Evolutionary conservation across 2,113 vertebrate species (phyloP), one percentile per base, ranked within the genome.

Genomic region (Jaculus jaculus): DNA sequence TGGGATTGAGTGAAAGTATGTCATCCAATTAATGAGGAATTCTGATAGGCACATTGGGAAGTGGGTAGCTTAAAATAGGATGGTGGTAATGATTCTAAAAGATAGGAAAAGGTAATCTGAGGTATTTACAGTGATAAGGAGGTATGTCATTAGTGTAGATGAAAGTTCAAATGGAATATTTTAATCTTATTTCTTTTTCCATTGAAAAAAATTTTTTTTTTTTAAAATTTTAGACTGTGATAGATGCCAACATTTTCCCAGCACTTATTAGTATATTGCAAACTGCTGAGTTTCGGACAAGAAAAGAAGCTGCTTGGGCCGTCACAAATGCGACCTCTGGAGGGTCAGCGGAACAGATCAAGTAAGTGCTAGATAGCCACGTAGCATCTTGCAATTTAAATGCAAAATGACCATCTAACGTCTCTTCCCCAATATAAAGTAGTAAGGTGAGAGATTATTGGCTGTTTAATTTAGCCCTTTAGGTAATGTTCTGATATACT

Each of bases 321-420:
- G 99, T 99, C 92, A 99, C 99, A 97, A 99, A 99, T 54, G 99
- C 99, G 78, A 99, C 99, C 13, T 99, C 99, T 0, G 99, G 99
- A 86, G 99, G 99, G 85, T 99, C 99, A 89, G 98, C 98, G 5
- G 99, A 99, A 96, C 99, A 99, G 96, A 99, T 99, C 96, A 99
- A 99, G 98, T 99, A 98, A 0, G 97, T 95, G 91, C 17, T 84
- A 60, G 3, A 15, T 23, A 74, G 3, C 17, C 28, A 74, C n/a
- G 32, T 54, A 30, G 73, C 15, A 37, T 85, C n/a, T 85, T 94
- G 6, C 63, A 94, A 94, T 85, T 87, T 63, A 58, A 91, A 81
- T n/a, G 71, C 65, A 93, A 84, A 91, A 30, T 69, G 47, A 51
- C 23, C 63, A 4, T 69, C 7, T 26, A 74, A 24, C 26, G 23